Percentiles rank a stretch among this genome's conserved stretches.
Evolutionary conservation across 2,113 vertebrate species (phyloP).

Genomic region (Eptesicus fuscus): DNA sequence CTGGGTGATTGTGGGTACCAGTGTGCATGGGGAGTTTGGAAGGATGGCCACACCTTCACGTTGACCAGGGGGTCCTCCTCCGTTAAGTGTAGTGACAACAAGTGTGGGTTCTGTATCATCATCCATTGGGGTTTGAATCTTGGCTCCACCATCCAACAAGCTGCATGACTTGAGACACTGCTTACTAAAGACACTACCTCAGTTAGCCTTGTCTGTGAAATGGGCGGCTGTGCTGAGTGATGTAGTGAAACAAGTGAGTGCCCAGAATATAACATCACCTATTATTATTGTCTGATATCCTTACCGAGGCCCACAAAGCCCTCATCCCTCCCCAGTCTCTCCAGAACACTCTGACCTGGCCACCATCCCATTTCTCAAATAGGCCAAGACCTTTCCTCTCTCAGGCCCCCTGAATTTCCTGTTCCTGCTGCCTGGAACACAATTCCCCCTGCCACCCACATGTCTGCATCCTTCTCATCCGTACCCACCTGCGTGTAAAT

Average conservation of each 20-base stretch:
- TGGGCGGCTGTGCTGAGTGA: background rate
- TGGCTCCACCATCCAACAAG: background rate
- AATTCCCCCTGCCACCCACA: rapidly evolving
- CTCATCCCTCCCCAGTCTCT: too few relatives aligned
- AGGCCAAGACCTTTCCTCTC: background rate
- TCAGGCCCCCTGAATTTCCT: background rate
- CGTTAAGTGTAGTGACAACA: background rate
- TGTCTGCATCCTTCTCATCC: background rate
- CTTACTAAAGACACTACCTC: background rate
- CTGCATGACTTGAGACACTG: background rate
- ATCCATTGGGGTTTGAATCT: background rate
- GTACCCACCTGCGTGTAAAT: background rate
- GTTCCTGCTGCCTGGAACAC: background rate
- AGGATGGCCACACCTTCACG: background rate
- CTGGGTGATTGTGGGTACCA: background rate
- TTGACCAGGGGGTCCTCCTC: background rate
- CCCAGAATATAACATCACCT: background rate
- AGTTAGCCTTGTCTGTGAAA: background rate
- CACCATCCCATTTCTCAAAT: background rate
- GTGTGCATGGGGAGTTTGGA: background rate
- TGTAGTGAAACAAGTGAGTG: background rate
- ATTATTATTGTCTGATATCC: too few relatives aligned
- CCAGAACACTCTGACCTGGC: background rate
- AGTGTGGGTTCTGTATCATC: background rate
- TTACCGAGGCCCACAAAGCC: background rate